Conservation (phyloP, 2,113 vertebrate genomes). For the Cacatua alba region DNA sequence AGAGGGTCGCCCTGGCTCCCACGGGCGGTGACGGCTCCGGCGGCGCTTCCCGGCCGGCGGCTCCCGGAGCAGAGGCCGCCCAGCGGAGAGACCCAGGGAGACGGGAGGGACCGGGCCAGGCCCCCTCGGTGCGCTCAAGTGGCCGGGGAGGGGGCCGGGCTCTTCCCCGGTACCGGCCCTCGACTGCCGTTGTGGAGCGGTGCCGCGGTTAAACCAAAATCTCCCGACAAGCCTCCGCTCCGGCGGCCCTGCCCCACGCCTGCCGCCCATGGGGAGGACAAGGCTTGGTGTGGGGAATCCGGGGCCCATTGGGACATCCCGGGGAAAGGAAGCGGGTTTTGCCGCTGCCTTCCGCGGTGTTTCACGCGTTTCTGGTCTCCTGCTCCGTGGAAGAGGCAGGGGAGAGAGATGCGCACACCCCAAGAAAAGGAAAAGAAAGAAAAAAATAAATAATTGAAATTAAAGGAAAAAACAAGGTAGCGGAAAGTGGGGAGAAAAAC, state of each 20-base stretch:
- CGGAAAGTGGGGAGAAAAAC: not conserved
- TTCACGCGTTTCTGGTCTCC: slow-evolving; percentile 86
- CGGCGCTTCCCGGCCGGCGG: not conserved
- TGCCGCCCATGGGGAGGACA: not conserved
- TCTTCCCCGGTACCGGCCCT: not conserved
- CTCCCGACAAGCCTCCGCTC: not conserved
- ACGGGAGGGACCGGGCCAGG: not conserved
- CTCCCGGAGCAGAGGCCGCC: not conserved
- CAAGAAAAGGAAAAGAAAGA: no score
- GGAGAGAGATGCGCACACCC: slow-evolving; percentile 17
- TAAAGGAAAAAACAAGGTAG: not conserved
- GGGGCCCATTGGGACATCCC: not conserved
- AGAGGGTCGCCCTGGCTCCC: not conserved
- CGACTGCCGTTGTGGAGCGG: not conserved
- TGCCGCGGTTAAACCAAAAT: not conserved
- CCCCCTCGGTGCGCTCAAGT: not conserved
- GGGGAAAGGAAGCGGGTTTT: slow-evolving; percentile 64
- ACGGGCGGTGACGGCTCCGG: not conserved
- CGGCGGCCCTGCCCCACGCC: not conserved
- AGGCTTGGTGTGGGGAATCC: no score
- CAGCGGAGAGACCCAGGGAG: not conserved
- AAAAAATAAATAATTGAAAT: no score
- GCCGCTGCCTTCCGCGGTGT: slow-evolving; percentile 65
- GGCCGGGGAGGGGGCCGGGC: not conserved
- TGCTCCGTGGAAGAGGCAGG: slow-evolving; percentile 83